These are phyloP conservation scores for Eupsilia transversa DNA, from an alignment of 2,888 invertebrate species.

Conservation along the genomic window DNA sequence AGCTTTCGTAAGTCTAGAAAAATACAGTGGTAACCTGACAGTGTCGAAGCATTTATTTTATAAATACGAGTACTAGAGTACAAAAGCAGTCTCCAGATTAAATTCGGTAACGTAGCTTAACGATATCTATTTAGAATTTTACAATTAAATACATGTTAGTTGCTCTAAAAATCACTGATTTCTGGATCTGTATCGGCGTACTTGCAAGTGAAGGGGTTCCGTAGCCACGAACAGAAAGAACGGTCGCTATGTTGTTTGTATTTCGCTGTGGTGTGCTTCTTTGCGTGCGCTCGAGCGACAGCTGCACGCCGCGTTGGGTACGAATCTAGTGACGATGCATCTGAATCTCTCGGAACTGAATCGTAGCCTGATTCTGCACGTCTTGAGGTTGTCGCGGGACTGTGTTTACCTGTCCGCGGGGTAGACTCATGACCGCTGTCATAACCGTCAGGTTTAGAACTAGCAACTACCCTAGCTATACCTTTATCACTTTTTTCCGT, in stretches of 20 bases:
- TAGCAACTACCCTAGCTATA: constrained; percentile 92
- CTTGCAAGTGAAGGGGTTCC: constrained; percentile 94
- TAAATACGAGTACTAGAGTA: constrained; percentile 86
- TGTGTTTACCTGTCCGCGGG: constrained; percentile 95
- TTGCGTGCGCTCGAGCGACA: constrained; percentile 87
- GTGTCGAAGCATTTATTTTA: constrained; percentile 86
- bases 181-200: constrained; percentile 93
- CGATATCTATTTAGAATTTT: constrained; percentile 80
- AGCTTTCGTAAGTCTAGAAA: constrained; percentile 85
- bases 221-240: constrained; percentile 94
- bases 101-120: constrained; percentile 91
- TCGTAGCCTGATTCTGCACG: constrained; percentile 97
- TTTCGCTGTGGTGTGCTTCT: constrained; percentile 91
- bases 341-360: constrained; percentile 96
- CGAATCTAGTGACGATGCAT: constrained; percentile 96
- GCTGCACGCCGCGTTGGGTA: constrained; percentile 88
- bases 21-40: constrained; percentile 88
- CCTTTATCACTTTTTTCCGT: constrained; percentile 92
- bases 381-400: constrained; percentile 94
- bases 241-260: constrained; percentile 93
- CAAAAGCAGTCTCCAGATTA: constrained; percentile 91
- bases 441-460: constrained; percentile 94
- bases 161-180: constrained; percentile 91
- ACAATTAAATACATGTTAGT: constrained; percentile 74
- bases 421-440: constrained; percentile 96